Conservation (phyloP, 2,113 vertebrate genomes). For the Oncorhynchus mykiss region DNA sequence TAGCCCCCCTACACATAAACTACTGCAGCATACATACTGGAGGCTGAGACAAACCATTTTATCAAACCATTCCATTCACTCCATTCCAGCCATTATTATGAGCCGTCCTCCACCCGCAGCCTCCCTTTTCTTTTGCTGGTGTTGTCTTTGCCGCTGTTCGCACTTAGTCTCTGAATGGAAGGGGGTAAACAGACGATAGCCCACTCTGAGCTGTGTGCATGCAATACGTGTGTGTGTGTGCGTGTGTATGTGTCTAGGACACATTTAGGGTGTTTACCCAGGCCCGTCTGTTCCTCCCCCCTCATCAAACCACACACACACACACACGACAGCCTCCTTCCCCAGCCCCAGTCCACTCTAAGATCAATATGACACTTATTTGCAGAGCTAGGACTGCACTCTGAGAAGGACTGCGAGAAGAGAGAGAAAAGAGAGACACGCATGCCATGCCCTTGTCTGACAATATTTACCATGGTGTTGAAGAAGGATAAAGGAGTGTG, state of each 20-base stretch:
- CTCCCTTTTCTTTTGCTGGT: background rate
- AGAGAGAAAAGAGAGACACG: constrained; percentile 40
- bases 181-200: background rate
- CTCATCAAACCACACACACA: constrained; percentile 61
- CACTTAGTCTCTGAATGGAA: background rate
- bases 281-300: constrained; percentile 64
- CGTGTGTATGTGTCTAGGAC: constrained; percentile 27
- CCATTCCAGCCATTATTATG: too few relatives aligned
- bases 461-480: constrained; percentile 57
- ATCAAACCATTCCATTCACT: too few relatives aligned
- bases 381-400: constrained; percentile 60
- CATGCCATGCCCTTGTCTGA: constrained; percentile 46
- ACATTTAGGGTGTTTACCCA: constrained; percentile 76
- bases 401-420: constrained; percentile 54
- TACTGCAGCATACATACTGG: too few relatives aligned
- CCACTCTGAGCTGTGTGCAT: background rate
- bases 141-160: background rate
- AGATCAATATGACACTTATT: constrained; percentile 78
- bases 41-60: too few relatives aligned
- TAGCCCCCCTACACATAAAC: too few relatives aligned
- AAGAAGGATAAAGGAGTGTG: constrained; percentile 48
- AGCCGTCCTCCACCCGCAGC: too few relatives aligned
- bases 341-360: constrained; percentile 60
- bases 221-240: background rate
- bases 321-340: constrained; percentile 26